Base-by-base conservation (phyloP, 2,888 invertebrate genomes). In the Pollenia labialis region DNA sequence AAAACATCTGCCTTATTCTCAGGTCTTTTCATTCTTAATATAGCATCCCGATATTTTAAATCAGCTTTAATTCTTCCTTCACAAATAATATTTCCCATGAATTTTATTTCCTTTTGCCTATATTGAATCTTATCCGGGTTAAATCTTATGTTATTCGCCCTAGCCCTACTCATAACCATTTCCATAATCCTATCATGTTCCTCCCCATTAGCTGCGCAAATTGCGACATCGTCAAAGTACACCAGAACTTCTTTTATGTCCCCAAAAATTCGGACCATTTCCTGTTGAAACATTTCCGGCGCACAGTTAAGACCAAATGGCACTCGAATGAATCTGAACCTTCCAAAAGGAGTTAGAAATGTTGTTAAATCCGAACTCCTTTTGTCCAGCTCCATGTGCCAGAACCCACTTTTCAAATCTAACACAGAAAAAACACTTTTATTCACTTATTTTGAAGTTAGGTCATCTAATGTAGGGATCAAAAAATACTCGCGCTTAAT, bases 281-380 rank as follows among this genome's bases (percentile, higher is more conserved):
- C 23, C n/a, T 48, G 46, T 8, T 48, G 48, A 66, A 66, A 66
- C 66, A 66, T 66, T 23, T 66, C 66, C 1, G 23, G 66, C 10
- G 66, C 66, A 23, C 48, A 48, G 18, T 18, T 66, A 4, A 66
- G 46, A 1, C 66, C 66, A 66, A 48, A 68, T 14, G 32, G 66
- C 23, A 68, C 18, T 14, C 66, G 46, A 23, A 7, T 68, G 2
- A 46, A 68, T 10, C 40, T 68, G 40, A 50, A 68, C 8, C 68
- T 50, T 9, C 68, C 68, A 32, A 68, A 68, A 8, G 68, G 50
- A 7, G 68, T 68, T 12, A 68, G 32, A 50, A 68, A 68, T 50
- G 68, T 68, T 50, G 50, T 68, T 32, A 52, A 52, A 14, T 68
- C 48, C 3, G 48, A 68, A 9, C 46, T 48, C 32, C 18, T 23